Conservation (phyloP, 2,797 vertebrate species). For the Pagetopsis macropterus region DNA sequence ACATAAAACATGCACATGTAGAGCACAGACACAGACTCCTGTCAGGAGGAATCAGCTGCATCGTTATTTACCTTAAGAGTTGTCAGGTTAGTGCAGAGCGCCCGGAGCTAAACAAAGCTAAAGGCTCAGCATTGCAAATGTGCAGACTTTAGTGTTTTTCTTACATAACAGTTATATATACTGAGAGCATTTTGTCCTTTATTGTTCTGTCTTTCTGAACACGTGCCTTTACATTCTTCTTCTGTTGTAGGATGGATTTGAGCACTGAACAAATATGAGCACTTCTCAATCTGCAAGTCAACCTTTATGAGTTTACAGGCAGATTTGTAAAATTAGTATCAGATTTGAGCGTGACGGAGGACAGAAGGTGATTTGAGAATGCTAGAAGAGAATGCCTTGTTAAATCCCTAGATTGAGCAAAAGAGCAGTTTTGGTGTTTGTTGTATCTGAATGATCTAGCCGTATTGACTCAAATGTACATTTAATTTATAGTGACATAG, state of each 20-base stretch:
- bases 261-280: neutral
- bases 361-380: neutral
- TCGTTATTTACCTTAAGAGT: conserved; percentile 76
- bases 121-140: conserved; percentile 37
- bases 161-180: neutral
- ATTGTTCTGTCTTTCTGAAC: neutral
- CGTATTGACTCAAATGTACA: no score
- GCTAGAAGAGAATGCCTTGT: neutral
- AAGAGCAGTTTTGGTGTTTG: no score
- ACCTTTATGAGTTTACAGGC: no score
- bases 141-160: conserved; percentile 12
- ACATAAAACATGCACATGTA: conserved; percentile 78
- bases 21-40: conserved; percentile 48
- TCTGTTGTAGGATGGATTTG: neutral
- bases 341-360: neutral
- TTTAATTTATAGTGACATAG: no score
- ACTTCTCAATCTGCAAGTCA: neutral
- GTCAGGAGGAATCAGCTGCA: conserved; percentile 65
- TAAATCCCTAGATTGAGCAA: no score
- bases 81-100: conserved; percentile 45
- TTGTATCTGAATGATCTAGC: no score
- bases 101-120: conserved; percentile 47
- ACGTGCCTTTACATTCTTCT: neutral
- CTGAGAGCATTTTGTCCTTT: neutral
- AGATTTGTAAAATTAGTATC: neutral